Percentiles rank a stretch among this genome's conserved stretches.
These are phyloP conservation scores for Cetoscarus ocellatus DNA, from an alignment of 2,797 vertebrate genomes.

Conservation along the genomic window DNA sequence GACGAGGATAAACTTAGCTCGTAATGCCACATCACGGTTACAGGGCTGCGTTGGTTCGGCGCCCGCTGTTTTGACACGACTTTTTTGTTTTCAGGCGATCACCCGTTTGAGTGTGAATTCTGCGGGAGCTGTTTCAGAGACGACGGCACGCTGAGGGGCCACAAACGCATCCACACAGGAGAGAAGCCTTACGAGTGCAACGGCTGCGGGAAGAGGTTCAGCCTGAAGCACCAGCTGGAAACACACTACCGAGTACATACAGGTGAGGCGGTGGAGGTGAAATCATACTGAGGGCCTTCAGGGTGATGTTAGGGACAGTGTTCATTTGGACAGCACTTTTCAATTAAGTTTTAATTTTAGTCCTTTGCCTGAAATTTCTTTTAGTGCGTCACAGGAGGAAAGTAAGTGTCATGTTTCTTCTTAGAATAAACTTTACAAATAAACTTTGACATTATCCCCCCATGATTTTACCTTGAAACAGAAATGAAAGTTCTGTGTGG, in stretches of 20 bases:
- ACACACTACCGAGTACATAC: slow-evolving; percentile 95
- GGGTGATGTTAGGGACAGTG: no score
- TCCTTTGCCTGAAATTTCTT: no score
- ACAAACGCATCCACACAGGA: slow-evolving; percentile 98
- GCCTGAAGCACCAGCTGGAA: slow-evolving; percentile 99
- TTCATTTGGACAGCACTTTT: no score
- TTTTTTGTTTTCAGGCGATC: slow-evolving; percentile 88
- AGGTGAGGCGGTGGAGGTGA: slow-evolving; percentile 61
- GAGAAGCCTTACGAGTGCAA: slow-evolving; percentile 99
- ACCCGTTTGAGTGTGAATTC: slow-evolving; percentile 98
- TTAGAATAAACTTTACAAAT: no score
- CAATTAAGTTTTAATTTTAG: no score
- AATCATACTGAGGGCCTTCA: not conserved
- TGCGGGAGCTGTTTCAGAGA: slow-evolving; percentile 99
- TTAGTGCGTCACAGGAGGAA: no score
- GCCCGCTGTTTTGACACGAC: slow-evolving; percentile 40
- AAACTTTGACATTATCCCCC: no score
- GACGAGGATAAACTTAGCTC: slow-evolving; percentile 32
- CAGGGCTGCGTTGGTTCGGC: slow-evolving; percentile 20
- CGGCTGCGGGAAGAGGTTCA: slow-evolving; percentile 98
- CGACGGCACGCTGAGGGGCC: slow-evolving; percentile 96
- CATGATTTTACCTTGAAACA: no score
- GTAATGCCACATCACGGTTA: slow-evolving; percentile 26
- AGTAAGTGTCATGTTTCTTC: no score
- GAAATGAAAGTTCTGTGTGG: no score